Evolutionary conservation across 23 tunicate species (phyloP), one percentile per base, ranked within the genome.

Genomic region (Pegea sp.): DNA sequence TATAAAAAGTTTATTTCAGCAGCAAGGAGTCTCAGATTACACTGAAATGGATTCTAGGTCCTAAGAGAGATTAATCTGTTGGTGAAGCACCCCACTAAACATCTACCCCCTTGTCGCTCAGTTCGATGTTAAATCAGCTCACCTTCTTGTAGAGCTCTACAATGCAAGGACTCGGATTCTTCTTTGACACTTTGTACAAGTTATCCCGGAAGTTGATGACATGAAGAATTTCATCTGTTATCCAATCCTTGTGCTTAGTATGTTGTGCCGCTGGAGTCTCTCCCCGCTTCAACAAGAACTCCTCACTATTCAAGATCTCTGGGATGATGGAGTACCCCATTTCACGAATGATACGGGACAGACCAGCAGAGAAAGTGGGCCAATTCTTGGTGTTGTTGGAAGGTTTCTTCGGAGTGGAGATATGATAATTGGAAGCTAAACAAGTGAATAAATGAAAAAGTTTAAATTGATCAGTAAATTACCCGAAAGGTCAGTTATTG

Each of bases 91-190:
- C 16, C 16, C 16, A 8, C 16, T 11, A 38, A 38, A 38, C 46
- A 38, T 16, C 16, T 38, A 16, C 11, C 46, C 46, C 16, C 11
- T 38, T 11, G 46, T 11, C 16, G 13, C 11, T 38, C 46, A 8
- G 46, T 38, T 38, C 11, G 46, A 8, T 38, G 11, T 38, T 38
- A 38, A 38, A 11, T 16, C 46, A 8, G 11, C 64, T 62, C 55
- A 80, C 97, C 79, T 87, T 87, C 30, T 87, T 87, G 61, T 87
- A 87, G 78, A 76, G 76, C 56, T 70, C 67, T n/a, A 75, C 66
- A 2, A 76, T 76, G 32, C 76, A 88, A 2, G 88, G 76, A 4
- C 78, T 59, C 13, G 97, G 97, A 26, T 87, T 70, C 30, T 69
- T 76, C 70, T 87, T 87, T 79, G 70, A 76, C 25, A 77, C 59